Percentiles rank a stretch among this genome's conserved stretches.
These are phyloP conservation scores for Micrasema longulum DNA, from an alignment of 1,140 invertebrate species.

Conservation along the genomic window DNA sequence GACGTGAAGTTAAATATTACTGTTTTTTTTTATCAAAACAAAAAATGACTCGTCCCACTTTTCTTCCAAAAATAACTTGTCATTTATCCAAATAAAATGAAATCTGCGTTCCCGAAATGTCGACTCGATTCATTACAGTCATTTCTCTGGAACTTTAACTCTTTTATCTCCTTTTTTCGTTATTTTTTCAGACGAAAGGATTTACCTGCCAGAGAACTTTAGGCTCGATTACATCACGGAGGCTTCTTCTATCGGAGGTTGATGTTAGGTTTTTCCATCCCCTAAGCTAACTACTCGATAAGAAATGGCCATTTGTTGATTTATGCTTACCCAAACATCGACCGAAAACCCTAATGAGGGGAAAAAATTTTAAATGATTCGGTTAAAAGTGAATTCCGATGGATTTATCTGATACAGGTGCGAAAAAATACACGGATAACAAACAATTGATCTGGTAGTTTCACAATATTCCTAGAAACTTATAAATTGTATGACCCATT, in stretches of 20 bases:
- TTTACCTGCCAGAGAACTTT: conserved; percentile 27
- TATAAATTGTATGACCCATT: no score
- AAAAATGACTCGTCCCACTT: neutral
- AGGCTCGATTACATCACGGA: conserved; percentile 30
- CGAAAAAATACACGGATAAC: no score
- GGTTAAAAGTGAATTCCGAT: neutral
- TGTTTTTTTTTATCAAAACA: no score
- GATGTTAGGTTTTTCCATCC: conserved; percentile 28
- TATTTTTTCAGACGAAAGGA: conserved; percentile 13
- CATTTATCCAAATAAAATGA: conserved; percentile 13
- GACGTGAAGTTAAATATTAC: no score
- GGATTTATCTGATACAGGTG: no score
- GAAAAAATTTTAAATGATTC: conserved; percentile 5
- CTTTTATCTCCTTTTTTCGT: conserved; percentile 18
- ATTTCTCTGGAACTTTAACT: conserved; percentile 20
- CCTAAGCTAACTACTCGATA: conserved; percentile 13
- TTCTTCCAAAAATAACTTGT: conserved; percentile 7
- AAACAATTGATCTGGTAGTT: no score
- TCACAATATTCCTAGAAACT: no score
- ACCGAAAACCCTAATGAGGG: conserved; percentile 14
- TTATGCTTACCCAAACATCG: conserved; percentile 4
- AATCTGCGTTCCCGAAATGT: conserved; percentile 8
- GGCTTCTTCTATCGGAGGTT: conserved; percentile 25
- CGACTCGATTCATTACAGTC: conserved; percentile 20
- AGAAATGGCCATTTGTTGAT: conserved; percentile 36